Evolutionary conservation across 1,140 invertebrate species (phyloP).

Genomic region (Drosophila malerkotliana): DNA sequence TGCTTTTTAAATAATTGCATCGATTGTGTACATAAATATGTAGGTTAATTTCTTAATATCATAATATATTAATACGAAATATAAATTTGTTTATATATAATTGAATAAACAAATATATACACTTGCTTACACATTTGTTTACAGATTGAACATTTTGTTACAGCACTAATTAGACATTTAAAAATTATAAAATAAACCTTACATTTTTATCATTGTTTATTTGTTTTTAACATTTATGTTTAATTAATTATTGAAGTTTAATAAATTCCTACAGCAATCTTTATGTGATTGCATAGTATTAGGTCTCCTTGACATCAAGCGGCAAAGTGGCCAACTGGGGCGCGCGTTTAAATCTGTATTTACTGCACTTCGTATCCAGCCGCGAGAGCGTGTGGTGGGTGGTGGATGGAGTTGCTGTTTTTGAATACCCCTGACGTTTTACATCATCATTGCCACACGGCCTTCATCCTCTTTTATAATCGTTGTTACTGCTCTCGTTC

Average conservation of each 20-base stretch:
- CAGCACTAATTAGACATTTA: too few relatives aligned
- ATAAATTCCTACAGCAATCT: background rate
- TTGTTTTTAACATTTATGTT: background rate
- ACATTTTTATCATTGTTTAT: background rate
- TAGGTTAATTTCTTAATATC: too few relatives aligned
- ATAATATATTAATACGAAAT: too few relatives aligned
- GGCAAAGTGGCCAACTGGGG: slow-evolving; percentile 52
- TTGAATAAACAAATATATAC: too few relatives aligned
- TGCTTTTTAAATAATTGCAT: slow-evolving; percentile 57
- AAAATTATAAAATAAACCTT: too few relatives aligned
- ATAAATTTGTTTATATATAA: too few relatives aligned
- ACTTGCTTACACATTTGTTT: too few relatives aligned
- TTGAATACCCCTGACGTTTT: slow-evolving; percentile 47
- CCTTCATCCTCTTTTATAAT: slow-evolving; percentile 23
- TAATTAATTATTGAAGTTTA: background rate
- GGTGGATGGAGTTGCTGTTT: slow-evolving; percentile 33
- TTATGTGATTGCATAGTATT: background rate
- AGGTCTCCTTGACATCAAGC: slow-evolving; percentile 2
- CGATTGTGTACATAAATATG: slow-evolving; percentile 7
- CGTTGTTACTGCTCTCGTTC: slow-evolving; percentile 18
- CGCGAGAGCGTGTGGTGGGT: slow-evolving; percentile 39
- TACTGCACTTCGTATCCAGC: slow-evolving; percentile 68
- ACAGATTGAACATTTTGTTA: too few relatives aligned
- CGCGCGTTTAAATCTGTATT: slow-evolving; percentile 75
- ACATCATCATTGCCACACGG: slow-evolving; percentile 62